Base-by-base conservation (phyloP, 2,797 vertebrate genomes). In the Falco biarmicus region DNA sequence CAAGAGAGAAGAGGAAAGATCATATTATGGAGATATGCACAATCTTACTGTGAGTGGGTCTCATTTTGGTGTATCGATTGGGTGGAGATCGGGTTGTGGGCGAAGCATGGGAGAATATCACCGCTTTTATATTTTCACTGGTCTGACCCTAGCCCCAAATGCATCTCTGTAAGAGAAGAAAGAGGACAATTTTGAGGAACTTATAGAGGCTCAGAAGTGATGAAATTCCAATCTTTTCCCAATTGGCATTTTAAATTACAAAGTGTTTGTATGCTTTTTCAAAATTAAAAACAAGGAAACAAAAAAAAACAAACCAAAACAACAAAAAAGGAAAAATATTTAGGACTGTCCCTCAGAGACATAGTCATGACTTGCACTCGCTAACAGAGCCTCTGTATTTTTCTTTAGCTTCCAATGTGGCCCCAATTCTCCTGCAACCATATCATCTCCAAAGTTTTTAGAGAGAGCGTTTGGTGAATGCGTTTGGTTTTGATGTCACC, bases 1-100 rank as follows among this genome's bases (percentile, higher is more conserved):
- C 96, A 53, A 94, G 97, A 97, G 94, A 96, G 97, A 97, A 97
- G 96, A 97, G 96, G 97, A 97, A 94, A 95, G 95, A 96, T 96
- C 96, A 97, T 97, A 88, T 97, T 95, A 78, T 97, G 96, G 97
- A 96, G 96, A 97, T 97, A 89, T 97, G 95, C 96, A 97, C 97
- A 95, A 97, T 96, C 96, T 94, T 97, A 96, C 97, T 97, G 97
- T 97, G 97, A 97, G 97, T 97, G 97, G 96, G 96, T 97, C 95
- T 97, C 91, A 66, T 97, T 97, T 97, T 94, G 96, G 95, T 97
- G 95, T 96, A 95, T 97, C 91, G 5, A 54, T 89, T 82, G 97
- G 97, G 96, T 96, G 94, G 96, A 96, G 87, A 87, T 65, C 15
- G 96, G 97, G 96, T 95, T 96, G 94, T 87, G 96, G 96, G 93